Conservation (phyloP, 2,888 invertebrate species). For the Tineola bisselliella region DNA sequence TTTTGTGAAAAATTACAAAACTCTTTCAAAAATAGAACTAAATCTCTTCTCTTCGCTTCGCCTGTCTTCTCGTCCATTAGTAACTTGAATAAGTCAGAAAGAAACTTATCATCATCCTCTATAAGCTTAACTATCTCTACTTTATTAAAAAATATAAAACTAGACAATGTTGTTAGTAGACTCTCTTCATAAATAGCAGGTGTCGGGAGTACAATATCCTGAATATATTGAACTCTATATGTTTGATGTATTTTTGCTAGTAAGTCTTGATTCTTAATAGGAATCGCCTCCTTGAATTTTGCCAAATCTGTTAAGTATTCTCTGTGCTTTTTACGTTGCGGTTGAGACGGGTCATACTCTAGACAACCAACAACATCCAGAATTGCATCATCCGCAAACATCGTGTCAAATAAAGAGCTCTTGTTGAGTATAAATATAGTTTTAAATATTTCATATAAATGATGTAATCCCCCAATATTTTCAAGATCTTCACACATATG, state of each 20-base stretch:
- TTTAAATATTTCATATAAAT: constrained; percentile 97
- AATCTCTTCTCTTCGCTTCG: constrained; percentile 87
- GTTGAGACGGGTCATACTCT: constrained; percentile 93
- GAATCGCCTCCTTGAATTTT: constrained; percentile 92
- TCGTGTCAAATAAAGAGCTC: constrained; percentile 95
- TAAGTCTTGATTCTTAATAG: constrained; percentile 93
- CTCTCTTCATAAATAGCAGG: constrained; percentile 99
- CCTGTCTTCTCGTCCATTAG: constrained; percentile 90
- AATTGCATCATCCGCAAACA: constrained; percentile 96
- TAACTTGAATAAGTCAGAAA: constrained; percentile 93
- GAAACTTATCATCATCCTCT: constrained; percentile 97
- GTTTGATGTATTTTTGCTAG: constrained; percentile 99
- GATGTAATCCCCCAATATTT: constrained; percentile 92
- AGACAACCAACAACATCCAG: constrained; percentile 98
- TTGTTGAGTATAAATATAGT: constrained; percentile 98
- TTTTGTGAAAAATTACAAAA: constrained; percentile 99
- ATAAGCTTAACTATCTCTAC: constrained; percentile 98
- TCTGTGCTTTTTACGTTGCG: constrained; percentile 90
- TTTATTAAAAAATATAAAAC: constrained; percentile 99
- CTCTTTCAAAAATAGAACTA: constrained; percentile 97
- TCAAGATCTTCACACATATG: constrained; percentile 97
- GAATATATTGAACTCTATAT: constrained; percentile 98
- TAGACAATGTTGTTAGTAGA: constrained; percentile 95
- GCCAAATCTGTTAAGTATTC: constrained; percentile 95
- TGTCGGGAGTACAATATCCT: constrained; percentile 97